Evolutionary conservation across 2,797 vertebrate genomes (phyloP).

Genomic region (Alauda arvensis): DNA sequence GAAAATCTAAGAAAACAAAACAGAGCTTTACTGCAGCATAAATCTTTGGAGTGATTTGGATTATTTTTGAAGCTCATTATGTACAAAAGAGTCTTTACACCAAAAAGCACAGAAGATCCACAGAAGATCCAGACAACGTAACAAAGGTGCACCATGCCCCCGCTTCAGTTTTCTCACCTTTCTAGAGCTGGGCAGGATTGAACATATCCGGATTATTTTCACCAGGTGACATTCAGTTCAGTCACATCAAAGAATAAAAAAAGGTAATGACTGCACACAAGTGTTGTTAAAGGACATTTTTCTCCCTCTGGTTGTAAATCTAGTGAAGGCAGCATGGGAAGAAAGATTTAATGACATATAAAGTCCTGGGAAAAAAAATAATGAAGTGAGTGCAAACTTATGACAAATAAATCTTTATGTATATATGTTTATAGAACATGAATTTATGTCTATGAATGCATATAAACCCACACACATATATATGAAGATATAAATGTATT

Average conservation of each 20-base stretch:
- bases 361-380: background rate
- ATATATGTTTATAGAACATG: background rate
- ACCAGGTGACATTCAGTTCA: background rate
- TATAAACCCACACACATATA: background rate
- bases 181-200: background rate
- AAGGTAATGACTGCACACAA: background rate
- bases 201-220: background rate
- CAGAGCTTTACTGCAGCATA: background rate
- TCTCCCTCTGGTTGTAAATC: background rate
- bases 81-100: background rate
- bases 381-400: background rate
- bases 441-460: background rate
- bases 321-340: background rate
- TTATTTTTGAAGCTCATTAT: background rate
- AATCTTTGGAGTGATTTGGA: background rate
- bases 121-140: background rate
- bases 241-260: background rate
- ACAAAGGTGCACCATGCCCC: rapidly evolving
- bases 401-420: background rate
- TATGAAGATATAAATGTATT: background rate
- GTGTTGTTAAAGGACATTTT: background rate
- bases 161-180: background rate
- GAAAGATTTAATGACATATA: background rate
- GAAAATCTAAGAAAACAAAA: background rate
- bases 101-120: background rate